phyloP scores from a whole-genome alignment of 2,888 invertebrate genomes.

The Rotaria macrura region DNA sequence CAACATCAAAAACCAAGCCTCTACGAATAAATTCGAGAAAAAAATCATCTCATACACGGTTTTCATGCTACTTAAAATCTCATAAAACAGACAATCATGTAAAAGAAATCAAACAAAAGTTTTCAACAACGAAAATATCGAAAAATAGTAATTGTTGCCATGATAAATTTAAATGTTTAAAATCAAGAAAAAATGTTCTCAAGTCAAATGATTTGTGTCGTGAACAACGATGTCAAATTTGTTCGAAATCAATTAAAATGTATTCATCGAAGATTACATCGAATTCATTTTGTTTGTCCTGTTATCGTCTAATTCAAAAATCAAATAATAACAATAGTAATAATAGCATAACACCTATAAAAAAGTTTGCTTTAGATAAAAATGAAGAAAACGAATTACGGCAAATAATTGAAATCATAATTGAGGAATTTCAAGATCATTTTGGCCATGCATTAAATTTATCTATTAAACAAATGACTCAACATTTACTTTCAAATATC shows the following conservation, averaged over 20 bases:
- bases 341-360: neutral
- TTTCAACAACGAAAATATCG: neutral
- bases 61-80: neutral
- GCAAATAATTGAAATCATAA: neutral
- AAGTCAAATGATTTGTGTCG: neutral
- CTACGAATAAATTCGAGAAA: neutral
- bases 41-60: neutral
- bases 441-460: neutral
- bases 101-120: neutral
- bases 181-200: neutral
- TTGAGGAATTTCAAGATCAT: slow-evolving; percentile 6
- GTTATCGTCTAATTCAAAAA: neutral
- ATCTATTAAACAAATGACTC: neutral
- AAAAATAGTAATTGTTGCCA: neutral
- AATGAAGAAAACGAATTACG: neutral
- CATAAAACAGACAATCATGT: neutral
- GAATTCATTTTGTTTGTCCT: neutral
- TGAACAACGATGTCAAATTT: neutral
- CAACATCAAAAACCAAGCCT: neutral
- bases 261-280: neutral
- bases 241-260: neutral
- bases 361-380: neutral
- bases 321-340: neutral
- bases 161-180: neutral
- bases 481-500: neutral